Conservation (phyloP, 53 echinoderm and acorn worm genomes). For the Holothuria scabra region DNA sequence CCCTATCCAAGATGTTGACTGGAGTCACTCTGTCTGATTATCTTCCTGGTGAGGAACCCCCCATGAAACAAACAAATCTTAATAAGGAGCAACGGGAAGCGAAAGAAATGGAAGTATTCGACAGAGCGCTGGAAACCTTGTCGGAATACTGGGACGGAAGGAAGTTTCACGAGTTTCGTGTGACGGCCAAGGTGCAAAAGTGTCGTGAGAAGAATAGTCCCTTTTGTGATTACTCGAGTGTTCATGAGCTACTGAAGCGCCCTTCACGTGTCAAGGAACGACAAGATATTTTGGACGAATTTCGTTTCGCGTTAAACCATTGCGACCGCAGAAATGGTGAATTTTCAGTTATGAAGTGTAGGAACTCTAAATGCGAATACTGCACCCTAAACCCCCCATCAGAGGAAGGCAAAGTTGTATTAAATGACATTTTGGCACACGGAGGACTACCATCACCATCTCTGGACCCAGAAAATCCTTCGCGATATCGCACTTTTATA, state of each 20-base stretch:
- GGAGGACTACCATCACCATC: constrained; percentile 15
- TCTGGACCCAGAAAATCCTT: not conserved
- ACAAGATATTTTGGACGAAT: constrained; percentile 16
- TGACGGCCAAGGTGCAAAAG: not conserved
- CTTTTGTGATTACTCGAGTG: not conserved
- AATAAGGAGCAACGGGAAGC: not conserved
- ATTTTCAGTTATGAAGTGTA: constrained; percentile 13
- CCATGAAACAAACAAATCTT: constrained; percentile 20
- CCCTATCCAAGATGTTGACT: constrained; percentile 42
- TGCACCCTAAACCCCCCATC: constrained; percentile 18
- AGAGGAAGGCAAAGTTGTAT: not conserved
- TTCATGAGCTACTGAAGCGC: not conserved
- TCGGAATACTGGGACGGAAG: not conserved
- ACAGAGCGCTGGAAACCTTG: not conserved
- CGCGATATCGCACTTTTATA: not conserved
- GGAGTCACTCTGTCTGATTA: constrained; percentile 48
- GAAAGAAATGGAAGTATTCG: not conserved
- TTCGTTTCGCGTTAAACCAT: constrained; percentile 4
- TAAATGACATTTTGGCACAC: constrained; percentile 13
- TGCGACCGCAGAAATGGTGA: constrained; percentile 11
- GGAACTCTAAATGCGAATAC: not conserved
- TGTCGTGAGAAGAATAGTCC: not conserved
- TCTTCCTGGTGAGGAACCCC: constrained; percentile 34
- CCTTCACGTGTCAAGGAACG: not conserved
- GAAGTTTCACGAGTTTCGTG: not conserved